Evolutionary conservation across 2,888 invertebrate genomes (phyloP).

Genomic region (Cremastinae sp.): DNA sequence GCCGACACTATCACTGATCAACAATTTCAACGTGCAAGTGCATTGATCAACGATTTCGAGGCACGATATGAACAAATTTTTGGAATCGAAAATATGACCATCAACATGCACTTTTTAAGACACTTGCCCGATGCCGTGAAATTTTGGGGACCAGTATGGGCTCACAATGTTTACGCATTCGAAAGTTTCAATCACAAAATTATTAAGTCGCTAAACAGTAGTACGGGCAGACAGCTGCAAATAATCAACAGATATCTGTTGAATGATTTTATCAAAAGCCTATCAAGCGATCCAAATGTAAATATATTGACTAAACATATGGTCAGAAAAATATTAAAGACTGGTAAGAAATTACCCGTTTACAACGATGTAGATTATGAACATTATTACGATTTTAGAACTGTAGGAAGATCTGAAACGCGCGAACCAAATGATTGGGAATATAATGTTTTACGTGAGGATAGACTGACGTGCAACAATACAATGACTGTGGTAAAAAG

Average conservation of each 20-base stretch:
- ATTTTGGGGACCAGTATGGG: slow-evolving; percentile 16
- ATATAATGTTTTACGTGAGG: slow-evolving; percentile 1
- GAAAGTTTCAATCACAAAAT: slow-evolving; percentile 18
- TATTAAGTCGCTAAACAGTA: slow-evolving; percentile 17
- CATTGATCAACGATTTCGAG: slow-evolving; percentile 2
- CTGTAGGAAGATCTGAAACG: neutral
- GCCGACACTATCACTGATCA: slow-evolving; percentile 4
- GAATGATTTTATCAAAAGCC: slow-evolving; percentile 16
- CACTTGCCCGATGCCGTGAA: slow-evolving; percentile 21
- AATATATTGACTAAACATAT: neutral
- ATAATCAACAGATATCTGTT: slow-evolving; percentile 22
- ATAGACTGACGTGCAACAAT: neutral
- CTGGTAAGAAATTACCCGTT: neutral
- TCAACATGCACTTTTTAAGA: slow-evolving; percentile 20
- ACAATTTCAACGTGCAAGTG: slow-evolving; percentile 15
- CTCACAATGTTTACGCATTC: slow-evolving; percentile 7
- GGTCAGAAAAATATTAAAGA: slow-evolving; percentile 6
- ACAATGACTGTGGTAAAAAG: neutral
- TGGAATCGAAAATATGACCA: slow-evolving; percentile 16
- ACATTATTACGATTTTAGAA: slow-evolving; percentile 8
- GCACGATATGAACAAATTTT: slow-evolving; percentile 17
- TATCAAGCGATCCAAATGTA: slow-evolving; percentile 3
- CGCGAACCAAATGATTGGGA: slow-evolving; percentile 5
- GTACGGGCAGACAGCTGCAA: slow-evolving; percentile 18
- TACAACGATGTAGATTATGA: slow-evolving; percentile 5